Conservation (phyloP, 2,797 vertebrate species). For the Oryzias dopingdopingensis region DNA sequence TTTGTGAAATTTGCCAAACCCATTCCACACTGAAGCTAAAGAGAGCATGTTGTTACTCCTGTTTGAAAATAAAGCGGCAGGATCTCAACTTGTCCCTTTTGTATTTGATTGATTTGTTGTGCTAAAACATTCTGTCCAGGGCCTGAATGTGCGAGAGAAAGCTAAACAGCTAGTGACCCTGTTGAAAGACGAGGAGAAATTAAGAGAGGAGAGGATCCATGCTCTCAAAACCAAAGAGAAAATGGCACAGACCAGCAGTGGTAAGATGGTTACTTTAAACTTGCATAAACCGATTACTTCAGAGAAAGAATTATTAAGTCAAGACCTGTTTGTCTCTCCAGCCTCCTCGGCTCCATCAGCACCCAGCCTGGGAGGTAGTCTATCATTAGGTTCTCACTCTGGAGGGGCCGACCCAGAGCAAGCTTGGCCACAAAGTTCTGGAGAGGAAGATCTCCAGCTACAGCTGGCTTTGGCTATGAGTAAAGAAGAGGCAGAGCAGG, state of each 20-base stretch:
- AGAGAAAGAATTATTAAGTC: background rate
- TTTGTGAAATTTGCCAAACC: too few relatives aligned
- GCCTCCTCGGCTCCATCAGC: slow-evolving; percentile 82
- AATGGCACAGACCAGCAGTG: slow-evolving; percentile 91
- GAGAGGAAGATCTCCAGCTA: slow-evolving; percentile 90
- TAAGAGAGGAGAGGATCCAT: slow-evolving; percentile 88
- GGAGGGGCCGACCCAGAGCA: slow-evolving; percentile 83
- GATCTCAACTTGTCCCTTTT: too few relatives aligned
- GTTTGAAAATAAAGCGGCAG: too few relatives aligned
- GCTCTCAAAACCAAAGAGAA: slow-evolving; percentile 97
- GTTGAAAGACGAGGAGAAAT: slow-evolving; percentile 88
- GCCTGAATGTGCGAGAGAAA: slow-evolving; percentile 92
- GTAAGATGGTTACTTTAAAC: slow-evolving; percentile 64
- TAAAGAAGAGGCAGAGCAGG: slow-evolving; percentile 94
- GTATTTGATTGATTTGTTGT: too few relatives aligned
- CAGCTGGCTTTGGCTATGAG: slow-evolving; percentile 93
- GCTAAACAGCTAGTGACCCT: slow-evolving; percentile 92
- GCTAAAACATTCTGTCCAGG: slow-evolving; percentile 56
- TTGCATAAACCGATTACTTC: slow-evolving; percentile 3
- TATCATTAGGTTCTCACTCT: slow-evolving; percentile 67
- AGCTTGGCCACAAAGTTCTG: slow-evolving; percentile 91
- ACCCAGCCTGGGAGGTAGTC: slow-evolving; percentile 71
- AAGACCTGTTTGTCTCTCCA: slow-evolving; percentile 41
- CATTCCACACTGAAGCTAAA: too few relatives aligned
- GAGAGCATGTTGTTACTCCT: too few relatives aligned